phyloP scores from a whole-genome alignment of 2,113 vertebrate genomes.

The Plotosus lineatus region DNA sequence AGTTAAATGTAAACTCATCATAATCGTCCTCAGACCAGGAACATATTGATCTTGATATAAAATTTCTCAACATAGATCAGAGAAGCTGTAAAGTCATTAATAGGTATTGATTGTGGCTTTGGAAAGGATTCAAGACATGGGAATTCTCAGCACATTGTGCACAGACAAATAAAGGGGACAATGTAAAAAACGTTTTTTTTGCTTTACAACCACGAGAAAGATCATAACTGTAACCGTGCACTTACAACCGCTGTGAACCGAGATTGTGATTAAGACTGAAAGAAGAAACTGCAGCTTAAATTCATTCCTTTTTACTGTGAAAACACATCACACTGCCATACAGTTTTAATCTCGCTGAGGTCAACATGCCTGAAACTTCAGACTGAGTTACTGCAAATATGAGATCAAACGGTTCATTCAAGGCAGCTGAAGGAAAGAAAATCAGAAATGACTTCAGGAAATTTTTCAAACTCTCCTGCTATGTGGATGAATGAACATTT shows the following conservation, averaged over 20 bases:
- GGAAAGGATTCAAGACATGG: slow-evolving; percentile 49
- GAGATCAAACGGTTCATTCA: background rate
- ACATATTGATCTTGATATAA: slow-evolving; percentile 70
- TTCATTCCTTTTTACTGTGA: background rate
- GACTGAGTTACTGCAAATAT: background rate
- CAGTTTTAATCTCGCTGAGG: background rate
- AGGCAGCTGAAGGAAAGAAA: background rate
- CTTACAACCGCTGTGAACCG: background rate
- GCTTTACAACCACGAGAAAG: slow-evolving; percentile 6
- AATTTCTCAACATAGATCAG: slow-evolving; percentile 66
- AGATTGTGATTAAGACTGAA: background rate
- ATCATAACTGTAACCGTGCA: slow-evolving; percentile 9
- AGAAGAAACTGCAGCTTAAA: background rate
- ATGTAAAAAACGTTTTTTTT: background rate
- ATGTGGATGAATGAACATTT: background rate
- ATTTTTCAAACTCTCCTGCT: background rate
- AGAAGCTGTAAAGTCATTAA: slow-evolving; percentile 68
- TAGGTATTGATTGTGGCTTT: slow-evolving; percentile 69
- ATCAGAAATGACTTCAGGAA: background rate
- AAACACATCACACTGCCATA: background rate
- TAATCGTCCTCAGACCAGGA: slow-evolving; percentile 57
- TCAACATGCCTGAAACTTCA: background rate
- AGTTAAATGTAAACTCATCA: slow-evolving; percentile 39
- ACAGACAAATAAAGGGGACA: slow-evolving; percentile 36
- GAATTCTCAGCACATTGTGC: slow-evolving; percentile 58